A percentile compares a stretch with the other conserved stretches of the same genome.
phyloP scores from a whole-genome alignment of 2,113 vertebrate species.

The Nannospalax galili region DNA sequence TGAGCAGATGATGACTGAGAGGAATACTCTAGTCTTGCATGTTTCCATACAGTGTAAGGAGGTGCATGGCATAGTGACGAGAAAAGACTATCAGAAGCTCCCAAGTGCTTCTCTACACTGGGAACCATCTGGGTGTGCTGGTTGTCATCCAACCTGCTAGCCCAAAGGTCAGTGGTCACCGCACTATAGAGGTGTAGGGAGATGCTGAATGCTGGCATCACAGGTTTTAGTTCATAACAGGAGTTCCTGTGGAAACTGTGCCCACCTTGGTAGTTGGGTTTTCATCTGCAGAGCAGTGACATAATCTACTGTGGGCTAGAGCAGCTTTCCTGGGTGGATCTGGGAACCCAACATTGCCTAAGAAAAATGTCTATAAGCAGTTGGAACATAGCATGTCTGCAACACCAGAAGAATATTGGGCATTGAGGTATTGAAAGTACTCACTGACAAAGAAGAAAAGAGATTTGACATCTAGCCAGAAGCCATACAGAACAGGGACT shows the following conservation, averaged over 20 bases:
- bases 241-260: not conserved
- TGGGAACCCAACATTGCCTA: not conserved
- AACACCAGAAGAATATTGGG: not conserved
- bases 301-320: not conserved
- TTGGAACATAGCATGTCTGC: not conserved
- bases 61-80: accelerated
- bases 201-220: not conserved
- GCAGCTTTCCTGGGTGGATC: not conserved
- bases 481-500: not conserved
- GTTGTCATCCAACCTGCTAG: not conserved
- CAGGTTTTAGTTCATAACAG: not conserved
- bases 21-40: not conserved
- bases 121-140: not conserved
- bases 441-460: not conserved
- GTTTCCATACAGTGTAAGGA: not conserved
- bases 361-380: not conserved
- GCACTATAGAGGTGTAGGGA: not conserved
- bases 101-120: not conserved
- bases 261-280: not conserved
- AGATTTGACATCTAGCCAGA: not conserved
- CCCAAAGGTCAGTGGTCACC: too few relatives aligned
- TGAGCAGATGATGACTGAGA: not conserved
- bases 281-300: not conserved
- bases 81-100: not conserved
- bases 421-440: not conserved